Evolutionary conservation across 2,888 invertebrate genomes (phyloP).

Genomic region (Heliconius aoede): DNA sequence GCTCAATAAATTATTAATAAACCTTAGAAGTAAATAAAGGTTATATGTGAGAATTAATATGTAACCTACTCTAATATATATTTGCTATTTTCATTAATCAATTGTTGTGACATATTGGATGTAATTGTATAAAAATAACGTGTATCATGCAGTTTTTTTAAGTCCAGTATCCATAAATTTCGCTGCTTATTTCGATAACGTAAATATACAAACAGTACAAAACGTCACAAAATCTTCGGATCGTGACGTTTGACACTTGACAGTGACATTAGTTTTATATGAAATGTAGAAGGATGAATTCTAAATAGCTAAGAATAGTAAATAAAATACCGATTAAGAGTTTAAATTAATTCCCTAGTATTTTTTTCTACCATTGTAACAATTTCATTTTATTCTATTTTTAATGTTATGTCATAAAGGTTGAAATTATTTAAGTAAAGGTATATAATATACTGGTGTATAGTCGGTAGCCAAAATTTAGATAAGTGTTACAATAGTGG

Average conservation of each 20-base stretch:
- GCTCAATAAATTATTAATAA: not conserved
- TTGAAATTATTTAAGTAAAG: too few relatives aligned
- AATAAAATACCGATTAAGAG: not conserved
- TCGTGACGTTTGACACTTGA: slow-evolving; percentile 19
- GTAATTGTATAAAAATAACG: not conserved
- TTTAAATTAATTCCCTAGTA: too few relatives aligned
- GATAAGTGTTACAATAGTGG: too few relatives aligned
- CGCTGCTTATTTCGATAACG: not conserved
- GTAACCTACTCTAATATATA: slow-evolving; percentile 77
- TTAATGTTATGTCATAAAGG: too few relatives aligned
- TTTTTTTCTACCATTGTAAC: too few relatives aligned
- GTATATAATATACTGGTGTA: too few relatives aligned
- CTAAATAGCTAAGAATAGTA: not conserved
- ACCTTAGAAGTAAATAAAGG: slow-evolving; percentile 5
- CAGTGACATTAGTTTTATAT: slow-evolving; percentile 14
- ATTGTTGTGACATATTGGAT: slow-evolving; percentile 68
- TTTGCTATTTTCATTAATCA: slow-evolving; percentile 78
- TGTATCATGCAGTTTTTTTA: not conserved
- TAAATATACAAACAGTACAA: slow-evolving; percentile 9
- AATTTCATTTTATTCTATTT: too few relatives aligned
- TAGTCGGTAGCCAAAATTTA: too few relatives aligned
- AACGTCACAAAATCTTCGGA: slow-evolving; percentile 20
- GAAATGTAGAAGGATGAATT: not conserved
- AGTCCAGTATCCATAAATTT: slow-evolving; percentile 17
- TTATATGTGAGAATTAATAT: slow-evolving; percentile 22